Evolutionary conservation across 2,797 vertebrate genomes (phyloP).

Genomic region (Heteromormyrus szaboi): DNA sequence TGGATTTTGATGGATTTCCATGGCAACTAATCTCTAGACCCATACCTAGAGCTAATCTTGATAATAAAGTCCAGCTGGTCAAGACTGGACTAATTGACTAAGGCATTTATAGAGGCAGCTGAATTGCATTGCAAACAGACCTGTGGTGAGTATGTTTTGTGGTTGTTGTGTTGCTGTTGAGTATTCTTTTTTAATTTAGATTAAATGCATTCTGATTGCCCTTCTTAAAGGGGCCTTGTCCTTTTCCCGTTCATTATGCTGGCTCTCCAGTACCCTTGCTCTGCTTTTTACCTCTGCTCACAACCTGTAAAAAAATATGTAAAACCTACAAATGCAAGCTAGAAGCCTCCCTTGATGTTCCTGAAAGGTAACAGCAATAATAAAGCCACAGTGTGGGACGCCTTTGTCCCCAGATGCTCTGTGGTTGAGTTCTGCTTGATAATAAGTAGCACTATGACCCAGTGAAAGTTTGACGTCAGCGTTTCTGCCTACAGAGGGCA

Average conservation of each 20-base stretch:
- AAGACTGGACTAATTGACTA: background rate
- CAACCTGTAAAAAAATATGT: background rate
- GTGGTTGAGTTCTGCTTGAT: background rate
- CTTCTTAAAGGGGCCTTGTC: background rate
- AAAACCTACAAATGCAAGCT: background rate
- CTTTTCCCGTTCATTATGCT: background rate
- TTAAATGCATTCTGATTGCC: background rate
- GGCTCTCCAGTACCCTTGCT: background rate
- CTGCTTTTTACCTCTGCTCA: background rate
- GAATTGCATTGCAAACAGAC: background rate
- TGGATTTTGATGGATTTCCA: background rate
- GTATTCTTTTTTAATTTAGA: background rate
- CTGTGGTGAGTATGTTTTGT: background rate
- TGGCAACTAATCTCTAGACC: background rate
- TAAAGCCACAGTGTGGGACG: background rate
- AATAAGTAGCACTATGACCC: background rate
- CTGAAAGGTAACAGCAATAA: background rate
- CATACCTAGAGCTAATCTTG: background rate
- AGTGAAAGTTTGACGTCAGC: background rate
- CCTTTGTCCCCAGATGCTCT: background rate
- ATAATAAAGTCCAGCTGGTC: background rate
- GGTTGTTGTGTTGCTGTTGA: background rate
- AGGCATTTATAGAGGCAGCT: background rate
- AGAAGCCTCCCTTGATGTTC: background rate
- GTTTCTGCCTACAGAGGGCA: constrained; percentile 21